Evolutionary conservation across 2,797 vertebrate species (phyloP).

Genomic region (Arctocebus calabarensis): DNA sequence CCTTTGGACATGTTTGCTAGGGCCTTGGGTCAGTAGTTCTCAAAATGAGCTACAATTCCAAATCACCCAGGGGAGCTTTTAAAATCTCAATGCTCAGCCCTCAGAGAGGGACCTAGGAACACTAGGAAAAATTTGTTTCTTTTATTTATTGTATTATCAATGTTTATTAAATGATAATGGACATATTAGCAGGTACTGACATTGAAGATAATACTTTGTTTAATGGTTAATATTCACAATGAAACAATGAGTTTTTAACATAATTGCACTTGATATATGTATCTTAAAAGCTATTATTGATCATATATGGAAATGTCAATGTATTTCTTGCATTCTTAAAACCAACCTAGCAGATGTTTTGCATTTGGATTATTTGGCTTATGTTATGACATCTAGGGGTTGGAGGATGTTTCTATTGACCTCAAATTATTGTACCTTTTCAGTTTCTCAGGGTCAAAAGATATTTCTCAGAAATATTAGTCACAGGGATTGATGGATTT

Average conservation of each 20-base stretch:
- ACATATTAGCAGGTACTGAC: neutral
- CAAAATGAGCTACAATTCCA: neutral
- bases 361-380: neutral
- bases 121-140: too few species aligned
- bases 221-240: slow-evolving; percentile 3
- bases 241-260: neutral
- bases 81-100: neutral
- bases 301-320: neutral
- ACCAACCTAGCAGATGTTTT: neutral
- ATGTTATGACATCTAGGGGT: neutral
- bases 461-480: neutral
- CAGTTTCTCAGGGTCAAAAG: neutral
- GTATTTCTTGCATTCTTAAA: neutral
- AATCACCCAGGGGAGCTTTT: neutral
- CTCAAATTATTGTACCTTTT: neutral
- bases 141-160: neutral
- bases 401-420: neutral
- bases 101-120: neutral
- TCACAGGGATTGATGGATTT: neutral
- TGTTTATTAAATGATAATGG: neutral
- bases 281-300: neutral
- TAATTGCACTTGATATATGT: neutral
- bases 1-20: neutral
- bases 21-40: neutral
- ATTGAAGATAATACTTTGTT: neutral